These are phyloP conservation scores for Amniataba percoides DNA, from an alignment of 2,797 vertebrate genomes.

Conservation along the genomic window DNA sequence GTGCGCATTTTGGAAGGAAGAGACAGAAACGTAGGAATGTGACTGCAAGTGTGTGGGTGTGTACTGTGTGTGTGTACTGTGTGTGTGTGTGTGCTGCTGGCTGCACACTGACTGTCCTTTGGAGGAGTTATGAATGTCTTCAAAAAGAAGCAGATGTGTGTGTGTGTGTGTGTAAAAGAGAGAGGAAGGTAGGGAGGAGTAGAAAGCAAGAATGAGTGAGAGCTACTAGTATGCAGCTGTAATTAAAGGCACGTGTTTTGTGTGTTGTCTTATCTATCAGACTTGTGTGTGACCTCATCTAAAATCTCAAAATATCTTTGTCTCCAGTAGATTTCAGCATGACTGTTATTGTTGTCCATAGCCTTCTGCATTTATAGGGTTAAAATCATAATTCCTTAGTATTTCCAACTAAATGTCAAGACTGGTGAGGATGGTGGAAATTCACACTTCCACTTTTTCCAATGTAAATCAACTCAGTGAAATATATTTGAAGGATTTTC, in stretches of 20 bases:
- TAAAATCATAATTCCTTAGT: neutral
- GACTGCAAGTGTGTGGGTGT: neutral
- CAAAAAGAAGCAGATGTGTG: conserved; percentile 34
- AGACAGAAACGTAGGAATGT: neutral
- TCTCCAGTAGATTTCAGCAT: neutral
- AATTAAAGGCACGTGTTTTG: conserved; percentile 19
- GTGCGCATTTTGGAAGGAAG: neutral
- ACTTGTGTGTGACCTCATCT: conserved; percentile 15
- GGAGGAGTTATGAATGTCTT: conserved; percentile 11
- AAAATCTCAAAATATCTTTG: neutral
- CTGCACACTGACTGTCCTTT: neutral
- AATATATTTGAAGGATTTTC: neutral
- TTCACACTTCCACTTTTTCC: neutral
- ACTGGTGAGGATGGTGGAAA: neutral
- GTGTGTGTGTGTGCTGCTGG: neutral
- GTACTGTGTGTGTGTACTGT: neutral
- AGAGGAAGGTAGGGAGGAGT: neutral
- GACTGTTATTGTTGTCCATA: neutral
- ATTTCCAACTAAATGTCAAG: neutral
- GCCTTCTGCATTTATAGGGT: neutral
- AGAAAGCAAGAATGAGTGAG: neutral
- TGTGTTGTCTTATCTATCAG: conserved; percentile 17
- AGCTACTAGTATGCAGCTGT: neutral
- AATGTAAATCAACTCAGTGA: neutral
- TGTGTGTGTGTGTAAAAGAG: neutral